phyloP scores from a whole-genome alignment of 2,888 invertebrate species.

The Serripes groenlandicus region DNA sequence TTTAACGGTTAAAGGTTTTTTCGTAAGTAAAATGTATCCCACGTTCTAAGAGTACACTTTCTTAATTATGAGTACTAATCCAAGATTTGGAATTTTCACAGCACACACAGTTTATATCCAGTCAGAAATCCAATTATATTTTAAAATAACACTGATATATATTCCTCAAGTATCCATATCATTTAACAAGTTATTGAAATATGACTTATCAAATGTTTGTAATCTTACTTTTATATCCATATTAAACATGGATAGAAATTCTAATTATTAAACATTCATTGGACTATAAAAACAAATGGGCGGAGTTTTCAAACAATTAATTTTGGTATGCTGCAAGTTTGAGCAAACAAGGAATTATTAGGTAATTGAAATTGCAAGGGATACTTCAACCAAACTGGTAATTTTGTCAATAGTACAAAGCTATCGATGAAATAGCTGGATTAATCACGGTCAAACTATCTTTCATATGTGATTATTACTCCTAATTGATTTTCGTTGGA shows the following conservation, averaged over 20 bases:
- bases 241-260: conserved; percentile 5
- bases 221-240: conserved; percentile 14
- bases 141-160: too few relatives aligned
- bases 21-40: too few relatives aligned
- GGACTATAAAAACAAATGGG: conserved; percentile 51
- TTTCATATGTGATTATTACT: conserved; percentile 44
- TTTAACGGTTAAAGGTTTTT: too few relatives aligned
- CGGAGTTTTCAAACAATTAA: conserved; percentile 53
- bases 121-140: too few relatives aligned
- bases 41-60: too few relatives aligned
- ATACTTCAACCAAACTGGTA: conserved; percentile 48
- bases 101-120: too few relatives aligned
- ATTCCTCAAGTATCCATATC: background rate
- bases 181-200: background rate
- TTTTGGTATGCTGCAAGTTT: conserved; percentile 51
- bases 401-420: conserved; percentile 30
- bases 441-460: conserved; percentile 15
- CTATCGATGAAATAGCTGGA: background rate
- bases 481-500: conserved; percentile 59
- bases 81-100: too few relatives aligned
- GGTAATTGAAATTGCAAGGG: conserved; percentile 49
- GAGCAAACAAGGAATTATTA: conserved; percentile 64
- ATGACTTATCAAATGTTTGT: conserved; percentile 11
- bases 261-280: conserved; percentile 52
- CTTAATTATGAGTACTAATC: too few relatives aligned